These are phyloP conservation scores for Aphelenchoides fujianensis DNA, from an alignment of 1,140 invertebrate species.

Conservation along the genomic window DNA sequence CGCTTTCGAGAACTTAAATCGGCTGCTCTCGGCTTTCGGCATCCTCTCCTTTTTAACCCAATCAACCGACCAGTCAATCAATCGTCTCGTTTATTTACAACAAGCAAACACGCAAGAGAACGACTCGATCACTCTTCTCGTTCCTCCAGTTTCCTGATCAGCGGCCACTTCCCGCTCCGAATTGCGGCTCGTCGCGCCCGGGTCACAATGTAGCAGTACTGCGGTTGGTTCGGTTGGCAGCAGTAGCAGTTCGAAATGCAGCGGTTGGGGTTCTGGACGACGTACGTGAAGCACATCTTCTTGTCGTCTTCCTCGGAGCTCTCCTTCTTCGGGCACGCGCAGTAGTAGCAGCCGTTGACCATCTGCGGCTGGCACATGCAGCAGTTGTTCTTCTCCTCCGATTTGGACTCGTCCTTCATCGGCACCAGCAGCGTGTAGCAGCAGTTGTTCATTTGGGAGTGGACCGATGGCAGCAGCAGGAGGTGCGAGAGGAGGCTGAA, in stretches of 20 bases:
- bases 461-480: too few relatives aligned
- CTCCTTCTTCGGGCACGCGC: neutral
- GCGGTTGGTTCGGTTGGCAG: neutral
- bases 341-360: neutral
- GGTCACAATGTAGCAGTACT: neutral
- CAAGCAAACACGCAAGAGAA: too few relatives aligned
- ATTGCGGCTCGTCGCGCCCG: neutral
- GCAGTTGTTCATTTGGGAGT: neutral
- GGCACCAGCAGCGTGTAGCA: neutral
- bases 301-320: neutral
- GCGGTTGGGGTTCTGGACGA: neutral
- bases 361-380: neutral
- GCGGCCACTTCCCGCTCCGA: too few relatives aligned
- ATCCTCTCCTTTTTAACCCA: too few relatives aligned
- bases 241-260: neutral
- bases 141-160: too few relatives aligned
- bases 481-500: too few relatives aligned
- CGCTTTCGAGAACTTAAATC: too few relatives aligned
- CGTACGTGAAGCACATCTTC: neutral
- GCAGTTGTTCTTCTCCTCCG: conserved; percentile 1
- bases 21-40: too few relatives aligned
- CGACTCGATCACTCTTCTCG: too few relatives aligned
- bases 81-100: too few relatives aligned
- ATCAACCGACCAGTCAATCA: too few relatives aligned
- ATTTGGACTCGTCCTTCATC: neutral